Evolutionary conservation across 2,888 invertebrate genomes (phyloP), one percentile per base, ranked within the genome.

Genomic region (Caenorhabditis sp.): DNA sequence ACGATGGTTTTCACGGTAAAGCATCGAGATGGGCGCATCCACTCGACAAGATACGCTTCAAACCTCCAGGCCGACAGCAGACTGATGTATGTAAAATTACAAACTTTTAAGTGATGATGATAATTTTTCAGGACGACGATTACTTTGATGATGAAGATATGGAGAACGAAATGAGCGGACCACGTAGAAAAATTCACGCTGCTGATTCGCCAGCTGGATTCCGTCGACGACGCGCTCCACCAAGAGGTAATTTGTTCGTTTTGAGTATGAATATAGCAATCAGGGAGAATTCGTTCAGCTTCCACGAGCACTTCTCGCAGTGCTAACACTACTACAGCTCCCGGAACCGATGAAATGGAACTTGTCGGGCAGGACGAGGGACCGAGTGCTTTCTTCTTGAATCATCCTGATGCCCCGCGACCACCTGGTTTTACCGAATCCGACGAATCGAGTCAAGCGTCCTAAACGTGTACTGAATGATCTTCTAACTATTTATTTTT

Each of bases 111-210:
- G 11, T 37, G 3, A 18, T 24, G 15, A 1, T 26, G 8, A n/a
- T 20, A 15, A 32, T 32, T 37, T 51, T 62, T 53, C 56, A 77
- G 77, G 69, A 76, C 6, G 81, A 81, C 13, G 76, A 76, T 0
- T 72, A 64, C 37, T 61, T 61, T 18, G 82, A 82, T 13, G 78
- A 82, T 0, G 78, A 78, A 32, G 82, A 82, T 8, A 32, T 67
- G 26, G 72, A 82, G 15, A 56, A 55, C 20, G 72, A 78, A 4
- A 69, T 74, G 58, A 56, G 74, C 15, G 82, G 78, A n/a, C 78
- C 78, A 2, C 68, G 69, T 8, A 62, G 78, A 58, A 82, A 82
- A 22, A 82, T 82, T 26, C 72, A 78, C n/a, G 78, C 78, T 4
- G 76, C 81, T 2, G 82, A 82, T 55, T 77, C 82, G 4, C 72